Conservation (phyloP, 2,888 invertebrate genomes). For the Bugulina stolonifera region DNA sequence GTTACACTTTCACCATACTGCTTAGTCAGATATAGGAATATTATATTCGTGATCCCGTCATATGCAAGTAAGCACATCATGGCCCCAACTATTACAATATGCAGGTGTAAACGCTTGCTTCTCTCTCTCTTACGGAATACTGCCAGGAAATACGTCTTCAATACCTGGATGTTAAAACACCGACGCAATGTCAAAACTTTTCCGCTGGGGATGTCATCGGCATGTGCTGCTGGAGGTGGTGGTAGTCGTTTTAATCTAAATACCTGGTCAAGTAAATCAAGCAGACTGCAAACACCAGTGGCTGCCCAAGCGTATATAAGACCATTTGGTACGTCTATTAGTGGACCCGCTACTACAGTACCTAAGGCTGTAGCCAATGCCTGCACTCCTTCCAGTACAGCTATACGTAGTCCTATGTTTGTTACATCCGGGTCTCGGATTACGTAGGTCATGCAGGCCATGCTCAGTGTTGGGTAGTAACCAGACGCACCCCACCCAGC, state of each 20-base stretch:
- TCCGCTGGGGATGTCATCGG: neutral
- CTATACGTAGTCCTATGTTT: neutral
- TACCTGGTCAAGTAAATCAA: neutral
- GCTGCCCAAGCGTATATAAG: slow-evolving; percentile 1
- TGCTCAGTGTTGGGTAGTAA: slow-evolving; percentile 3
- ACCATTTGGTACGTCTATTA: neutral
- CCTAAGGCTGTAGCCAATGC: neutral
- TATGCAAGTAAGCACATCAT: neutral
- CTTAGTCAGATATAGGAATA: slow-evolving; percentile 26
- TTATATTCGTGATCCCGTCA: neutral
- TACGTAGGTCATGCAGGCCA: slow-evolving; percentile 17
- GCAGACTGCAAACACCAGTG: neutral
- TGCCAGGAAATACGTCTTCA: neutral
- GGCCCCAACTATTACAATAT: neutral
- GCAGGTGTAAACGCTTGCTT: slow-evolving; percentile 16
- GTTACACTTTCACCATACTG: neutral
- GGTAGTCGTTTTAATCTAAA: neutral
- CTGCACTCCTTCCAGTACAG: slow-evolving; percentile 1
- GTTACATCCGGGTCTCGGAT: neutral
- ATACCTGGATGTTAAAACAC: neutral
- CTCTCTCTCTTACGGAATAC: neutral
- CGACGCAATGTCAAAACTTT: neutral
- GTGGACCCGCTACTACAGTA: neutral
- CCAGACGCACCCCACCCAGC: neutral
- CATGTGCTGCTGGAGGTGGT: neutral